Conservation (phyloP, 2,797 vertebrate species). For the Lagocephalus sceleratus region DNA sequence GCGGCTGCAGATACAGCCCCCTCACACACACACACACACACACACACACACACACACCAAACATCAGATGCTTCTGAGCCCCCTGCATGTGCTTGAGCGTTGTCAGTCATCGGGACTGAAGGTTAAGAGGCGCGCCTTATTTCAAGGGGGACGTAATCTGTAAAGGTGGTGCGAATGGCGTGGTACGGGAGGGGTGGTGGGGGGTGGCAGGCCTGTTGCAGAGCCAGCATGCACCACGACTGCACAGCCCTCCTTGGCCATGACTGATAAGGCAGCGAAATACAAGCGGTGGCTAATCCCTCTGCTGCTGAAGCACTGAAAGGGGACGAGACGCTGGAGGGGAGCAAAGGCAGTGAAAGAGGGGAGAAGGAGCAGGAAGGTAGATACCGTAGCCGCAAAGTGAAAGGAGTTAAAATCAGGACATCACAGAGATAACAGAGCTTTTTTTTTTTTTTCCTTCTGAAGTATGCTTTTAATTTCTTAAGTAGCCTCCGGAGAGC, state of each 20-base stretch:
- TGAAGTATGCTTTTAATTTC: constrained; percentile 13
- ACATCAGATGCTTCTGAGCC: constrained; percentile 15
- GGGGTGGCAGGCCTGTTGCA: constrained; percentile 34
- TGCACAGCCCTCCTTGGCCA: constrained; percentile 50
- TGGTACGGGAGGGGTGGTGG: neutral
- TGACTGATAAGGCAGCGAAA: constrained; percentile 65
- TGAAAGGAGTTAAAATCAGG: constrained; percentile 13
- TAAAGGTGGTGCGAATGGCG: constrained; percentile 7
- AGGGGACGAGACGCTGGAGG: constrained; percentile 45
- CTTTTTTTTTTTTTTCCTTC: neutral
- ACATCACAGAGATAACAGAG: neutral
- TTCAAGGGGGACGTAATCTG: constrained; percentile 13
- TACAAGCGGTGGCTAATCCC: constrained; percentile 59
- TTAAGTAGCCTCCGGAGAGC: constrained; percentile 15
- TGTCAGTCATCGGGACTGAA: constrained; percentile 3
- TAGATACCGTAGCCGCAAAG: constrained; percentile 17
- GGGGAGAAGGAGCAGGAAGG: constrained; percentile 8
- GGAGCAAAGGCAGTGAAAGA: neutral
- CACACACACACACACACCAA: constrained; percentile 19
- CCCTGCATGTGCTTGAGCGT: constrained; percentile 18
- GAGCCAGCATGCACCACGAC: constrained; percentile 42
- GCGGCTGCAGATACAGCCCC: constrained; percentile 41
- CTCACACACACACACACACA: constrained; percentile 34
- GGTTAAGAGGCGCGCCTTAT: constrained; percentile 30
- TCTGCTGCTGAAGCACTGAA: constrained; percentile 54